Percentiles rank a stretch among this genome's conserved stretches.
Conservation (phyloP, 2,888 invertebrate genomes). For the Malachius bipustulatus region DNA sequence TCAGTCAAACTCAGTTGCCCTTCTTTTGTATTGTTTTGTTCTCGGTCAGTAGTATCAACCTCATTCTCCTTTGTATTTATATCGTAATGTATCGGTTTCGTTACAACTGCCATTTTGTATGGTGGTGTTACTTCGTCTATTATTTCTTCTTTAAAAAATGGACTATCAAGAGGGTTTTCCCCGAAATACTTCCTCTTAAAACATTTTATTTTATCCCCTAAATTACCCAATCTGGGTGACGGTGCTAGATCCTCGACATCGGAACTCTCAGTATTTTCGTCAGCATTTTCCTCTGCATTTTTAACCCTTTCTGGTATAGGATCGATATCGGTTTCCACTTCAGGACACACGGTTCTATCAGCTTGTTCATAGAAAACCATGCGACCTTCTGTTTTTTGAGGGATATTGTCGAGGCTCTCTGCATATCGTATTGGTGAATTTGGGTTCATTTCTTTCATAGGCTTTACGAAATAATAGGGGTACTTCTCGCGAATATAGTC, state of each 20-base stretch:
- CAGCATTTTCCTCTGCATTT: slow-evolving; percentile 31
- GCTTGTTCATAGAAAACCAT: slow-evolving; percentile 59
- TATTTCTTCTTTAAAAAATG: slow-evolving; percentile 51
- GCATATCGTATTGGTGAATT: slow-evolving; percentile 56
- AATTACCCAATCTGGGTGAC: slow-evolving; percentile 44
- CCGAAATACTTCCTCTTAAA: slow-evolving; percentile 65
- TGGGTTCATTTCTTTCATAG: slow-evolving; percentile 35
- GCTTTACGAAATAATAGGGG: slow-evolving; percentile 47
- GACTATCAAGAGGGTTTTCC: slow-evolving; percentile 61
- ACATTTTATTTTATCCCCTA: slow-evolving; percentile 65
- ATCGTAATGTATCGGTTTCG: no score
- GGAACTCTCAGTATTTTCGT: slow-evolving; percentile 27
- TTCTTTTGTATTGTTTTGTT: slow-evolving; percentile 2
- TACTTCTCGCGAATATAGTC: slow-evolving; percentile 40
- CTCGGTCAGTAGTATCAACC: slow-evolving; percentile 5
- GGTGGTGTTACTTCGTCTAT: slow-evolving; percentile 41
- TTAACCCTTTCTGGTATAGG: slow-evolving; percentile 41
- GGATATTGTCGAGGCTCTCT: slow-evolving; percentile 49
- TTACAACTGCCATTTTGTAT: no score
- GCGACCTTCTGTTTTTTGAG: slow-evolving; percentile 50
- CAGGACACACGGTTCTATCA: slow-evolving; percentile 40
- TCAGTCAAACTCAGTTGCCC: no score
- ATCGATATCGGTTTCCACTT: slow-evolving; percentile 43
- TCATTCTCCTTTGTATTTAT: no score
- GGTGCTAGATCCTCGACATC: slow-evolving; percentile 30